A percentile compares a stretch with the other conserved stretches of the same genome.
Evolutionary conservation across 2,797 vertebrate species (phyloP).

Genomic region (Vespertilio murinus): DNA sequence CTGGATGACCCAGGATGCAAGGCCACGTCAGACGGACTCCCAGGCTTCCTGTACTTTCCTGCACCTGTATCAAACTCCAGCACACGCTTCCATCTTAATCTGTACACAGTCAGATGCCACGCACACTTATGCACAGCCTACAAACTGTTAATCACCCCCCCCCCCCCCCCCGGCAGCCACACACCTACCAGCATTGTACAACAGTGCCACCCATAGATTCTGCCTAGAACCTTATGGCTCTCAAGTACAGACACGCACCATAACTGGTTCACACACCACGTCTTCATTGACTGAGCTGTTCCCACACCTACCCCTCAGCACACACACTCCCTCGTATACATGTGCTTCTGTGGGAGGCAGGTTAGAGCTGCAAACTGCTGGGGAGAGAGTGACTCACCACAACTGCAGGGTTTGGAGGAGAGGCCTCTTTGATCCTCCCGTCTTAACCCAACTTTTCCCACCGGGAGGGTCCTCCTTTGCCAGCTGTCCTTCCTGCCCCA

Average conservation of each 20-base stretch:
- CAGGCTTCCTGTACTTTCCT: background rate
- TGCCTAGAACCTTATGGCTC: constrained; percentile 49
- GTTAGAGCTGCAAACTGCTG: background rate
- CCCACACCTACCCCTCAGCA: constrained; percentile 52
- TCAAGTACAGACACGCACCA: constrained; percentile 48
- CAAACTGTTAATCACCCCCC: constrained; percentile 33
- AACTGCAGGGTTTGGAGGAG: background rate
- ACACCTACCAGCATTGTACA: constrained; percentile 57
- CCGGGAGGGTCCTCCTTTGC: background rate
- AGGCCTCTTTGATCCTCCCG: background rate
- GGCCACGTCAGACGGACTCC: background rate
- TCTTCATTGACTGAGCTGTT: constrained; percentile 18
- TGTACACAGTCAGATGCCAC: background rate
- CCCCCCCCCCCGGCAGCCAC: background rate
- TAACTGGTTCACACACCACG: background rate
- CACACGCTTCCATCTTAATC: background rate
- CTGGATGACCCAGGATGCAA: background rate
- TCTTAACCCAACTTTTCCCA: background rate
- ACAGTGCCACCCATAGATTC: constrained; percentile 61
- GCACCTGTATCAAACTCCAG: background rate
- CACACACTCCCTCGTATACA: background rate
- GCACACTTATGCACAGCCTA: constrained; percentile 1
- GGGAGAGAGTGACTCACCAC: background rate
- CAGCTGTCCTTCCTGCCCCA: background rate
- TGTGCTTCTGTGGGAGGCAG: background rate